phyloP scores from a whole-genome alignment of 2,888 invertebrate species.

The Harmothoe impar region DNA sequence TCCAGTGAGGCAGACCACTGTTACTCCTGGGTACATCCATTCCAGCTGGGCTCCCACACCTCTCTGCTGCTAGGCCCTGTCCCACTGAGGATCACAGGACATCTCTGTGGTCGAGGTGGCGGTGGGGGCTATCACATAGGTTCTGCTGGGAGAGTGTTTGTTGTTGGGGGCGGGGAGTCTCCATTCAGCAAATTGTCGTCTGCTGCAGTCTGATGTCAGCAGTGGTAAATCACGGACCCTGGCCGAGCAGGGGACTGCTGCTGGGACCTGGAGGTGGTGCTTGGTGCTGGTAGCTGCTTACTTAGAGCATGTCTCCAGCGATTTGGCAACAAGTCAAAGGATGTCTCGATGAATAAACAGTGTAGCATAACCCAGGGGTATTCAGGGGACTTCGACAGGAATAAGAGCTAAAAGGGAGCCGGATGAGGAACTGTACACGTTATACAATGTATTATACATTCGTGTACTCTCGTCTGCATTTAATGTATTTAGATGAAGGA shows the following conservation, averaged over 20 bases:
- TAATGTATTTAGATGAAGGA: too few species aligned
- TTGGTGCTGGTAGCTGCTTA: too few species aligned
- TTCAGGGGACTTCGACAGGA: too few species aligned
- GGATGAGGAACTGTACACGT: too few species aligned
- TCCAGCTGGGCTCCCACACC: background rate
- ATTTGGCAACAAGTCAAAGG: too few species aligned
- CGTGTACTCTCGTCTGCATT: too few species aligned
- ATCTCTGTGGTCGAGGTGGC: background rate
- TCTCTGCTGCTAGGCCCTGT: background rate
- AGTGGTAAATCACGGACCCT: background rate
- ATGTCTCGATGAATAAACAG: too few species aligned
- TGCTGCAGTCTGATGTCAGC: conserved; percentile 5
- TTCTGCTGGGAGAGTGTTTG: background rate
- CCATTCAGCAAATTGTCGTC: background rate
- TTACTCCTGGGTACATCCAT: conserved; percentile 21
- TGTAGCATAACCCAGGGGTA: too few species aligned
- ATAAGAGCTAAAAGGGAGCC: too few species aligned
- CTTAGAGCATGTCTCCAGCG: too few species aligned
- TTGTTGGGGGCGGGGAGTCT: background rate
- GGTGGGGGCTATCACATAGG: background rate
- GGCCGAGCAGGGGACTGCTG: background rate
- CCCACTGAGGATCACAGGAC: background rate
- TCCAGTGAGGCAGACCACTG: background rate
- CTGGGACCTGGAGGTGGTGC: too few species aligned
- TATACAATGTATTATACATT: too few species aligned